Evolutionary conservation across 2,797 vertebrate species (phyloP), one percentile per base, ranked within the genome.

Genomic region (Malurus leucopterus): DNA sequence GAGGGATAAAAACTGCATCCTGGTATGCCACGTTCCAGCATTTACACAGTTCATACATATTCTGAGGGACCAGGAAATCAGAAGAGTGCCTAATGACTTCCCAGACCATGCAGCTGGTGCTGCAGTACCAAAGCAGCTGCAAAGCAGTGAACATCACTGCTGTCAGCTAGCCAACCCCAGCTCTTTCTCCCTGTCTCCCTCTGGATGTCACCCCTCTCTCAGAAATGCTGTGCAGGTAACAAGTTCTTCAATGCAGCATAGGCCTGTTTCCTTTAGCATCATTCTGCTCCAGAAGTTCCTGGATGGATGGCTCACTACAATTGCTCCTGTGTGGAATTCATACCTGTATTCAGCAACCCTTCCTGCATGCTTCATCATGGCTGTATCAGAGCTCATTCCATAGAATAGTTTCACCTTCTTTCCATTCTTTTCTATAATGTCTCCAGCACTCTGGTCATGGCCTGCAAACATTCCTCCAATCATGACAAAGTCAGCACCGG

Each of bases 401-500:
- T 99, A 99, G 97, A 99, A 99, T 2, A 99, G 97, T 94, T 99
- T 99, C 93, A 98, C 97, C 84, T 99, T 99, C 96, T 98, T 99
- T 64, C 99, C 99, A 0, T 99, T 98, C 95, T 97, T 99, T 95
- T 99, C 99, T 6, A 98, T 98, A 89, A 99, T 73, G 57, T 99
- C 98, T 22, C 99, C 99, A 1, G 98, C 94, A 91, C 99, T 99
- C 92, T 99, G 99, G 24, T 99, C 99, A 12, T 99, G 99, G 34
- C 99, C 99, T 1, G 99, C 99, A 32, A 99, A 97, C 99, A 99
- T 99, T 54, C 99, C 99, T 84, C 99, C 99, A 94, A 99, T 98
- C 99, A 99, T 99, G 72, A 99, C 99, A 29, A 99, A 99, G 96
- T 99, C 99, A 1, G 99, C 99, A 36, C 99, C 99, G 0, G 99